Evolutionary conservation across 2,113 vertebrate genomes (phyloP).

Genomic region (Cyphomyrus plagiostoma): DNA sequence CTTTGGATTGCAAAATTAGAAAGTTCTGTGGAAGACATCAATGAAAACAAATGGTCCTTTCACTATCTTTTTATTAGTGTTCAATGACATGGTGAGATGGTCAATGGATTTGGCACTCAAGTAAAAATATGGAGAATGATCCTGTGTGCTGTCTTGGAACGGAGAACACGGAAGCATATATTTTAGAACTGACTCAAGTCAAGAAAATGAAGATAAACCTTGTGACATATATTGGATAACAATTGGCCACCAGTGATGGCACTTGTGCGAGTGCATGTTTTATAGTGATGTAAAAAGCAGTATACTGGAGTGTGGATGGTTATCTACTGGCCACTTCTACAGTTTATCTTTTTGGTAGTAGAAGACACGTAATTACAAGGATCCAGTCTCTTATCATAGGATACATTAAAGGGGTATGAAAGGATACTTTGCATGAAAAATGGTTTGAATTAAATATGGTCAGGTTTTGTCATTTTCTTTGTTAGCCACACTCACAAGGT

Average conservation of each 20-base stretch:
- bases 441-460: neutral
- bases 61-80: neutral
- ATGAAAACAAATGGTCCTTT: neutral
- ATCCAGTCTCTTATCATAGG: neutral
- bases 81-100: neutral
- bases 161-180: neutral
- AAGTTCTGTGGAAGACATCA: neutral
- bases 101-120: neutral
- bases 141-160: neutral
- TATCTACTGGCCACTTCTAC: neutral
- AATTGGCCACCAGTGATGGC: neutral
- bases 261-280: too few relatives aligned
- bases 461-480: neutral
- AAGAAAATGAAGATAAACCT: neutral
- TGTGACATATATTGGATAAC: neutral
- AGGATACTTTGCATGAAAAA: neutral
- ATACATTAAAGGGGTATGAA: neutral
- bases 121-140: neutral
- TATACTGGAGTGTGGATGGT: neutral
- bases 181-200: neutral
- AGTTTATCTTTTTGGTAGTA: neutral
- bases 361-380: slow-evolving; percentile 1
- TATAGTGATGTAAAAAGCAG: neutral
- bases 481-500: neutral
- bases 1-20: neutral